These are phyloP conservation scores for Drosophila crucigera DNA, from an alignment of 2,888 invertebrate species.

Conservation along the genomic window DNA sequence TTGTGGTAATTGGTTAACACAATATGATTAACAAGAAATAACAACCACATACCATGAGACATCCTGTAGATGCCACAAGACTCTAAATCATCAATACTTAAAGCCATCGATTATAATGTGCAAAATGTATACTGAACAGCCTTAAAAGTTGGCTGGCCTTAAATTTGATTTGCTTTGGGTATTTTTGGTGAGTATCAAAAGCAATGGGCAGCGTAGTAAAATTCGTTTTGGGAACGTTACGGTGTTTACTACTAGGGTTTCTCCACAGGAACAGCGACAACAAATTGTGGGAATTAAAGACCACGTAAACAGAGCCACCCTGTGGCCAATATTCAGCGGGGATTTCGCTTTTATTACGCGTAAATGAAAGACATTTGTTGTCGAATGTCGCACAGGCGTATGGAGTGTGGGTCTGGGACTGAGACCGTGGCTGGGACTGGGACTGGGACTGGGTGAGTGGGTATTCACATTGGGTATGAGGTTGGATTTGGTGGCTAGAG, in stretches of 20 bases:
- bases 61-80: neutral
- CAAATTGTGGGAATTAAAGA: slow-evolving; percentile 53
- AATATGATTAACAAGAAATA: neutral
- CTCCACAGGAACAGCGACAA: slow-evolving; percentile 8
- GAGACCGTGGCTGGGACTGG: neutral
- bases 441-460: neutral
- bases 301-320: slow-evolving; percentile 29
- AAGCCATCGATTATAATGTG: neutral
- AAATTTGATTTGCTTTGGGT: neutral
- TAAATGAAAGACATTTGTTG: slow-evolving; percentile 72
- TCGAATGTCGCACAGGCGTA: slow-evolving; percentile 33
- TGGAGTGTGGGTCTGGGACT: neutral
- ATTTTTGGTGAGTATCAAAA: neutral
- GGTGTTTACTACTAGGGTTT: slow-evolving; percentile 11
- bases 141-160: neutral
- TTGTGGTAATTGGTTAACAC: neutral
- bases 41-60: neutral
- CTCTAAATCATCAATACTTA: neutral
- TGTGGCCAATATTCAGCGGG: slow-evolving; percentile 60
- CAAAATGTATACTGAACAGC: neutral
- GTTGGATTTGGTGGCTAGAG: neutral
- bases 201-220: neutral
- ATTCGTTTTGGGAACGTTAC: neutral
- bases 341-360: slow-evolving; percentile 75
- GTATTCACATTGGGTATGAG: slow-evolving; percentile 20